These are phyloP conservation scores for Calvadosia cruxmelitensis DNA, from an alignment of 30 jellyfish, hydroid and myxozoan species.

Conservation along the genomic window DNA sequence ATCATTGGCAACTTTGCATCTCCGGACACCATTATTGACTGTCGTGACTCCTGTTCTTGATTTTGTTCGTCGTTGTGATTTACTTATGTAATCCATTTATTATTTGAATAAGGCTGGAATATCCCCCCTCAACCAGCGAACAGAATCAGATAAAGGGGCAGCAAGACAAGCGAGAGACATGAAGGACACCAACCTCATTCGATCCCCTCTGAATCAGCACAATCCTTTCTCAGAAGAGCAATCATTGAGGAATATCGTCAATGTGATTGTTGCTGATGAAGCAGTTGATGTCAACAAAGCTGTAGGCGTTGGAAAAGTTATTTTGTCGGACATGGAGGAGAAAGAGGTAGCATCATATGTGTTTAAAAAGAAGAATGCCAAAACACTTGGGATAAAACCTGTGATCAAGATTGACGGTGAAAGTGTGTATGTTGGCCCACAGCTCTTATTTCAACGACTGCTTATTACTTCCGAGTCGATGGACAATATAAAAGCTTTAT, in stretches of 20 bases:
- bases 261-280: slow-evolving; percentile 10
- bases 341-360: slow-evolving; percentile 4
- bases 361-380: slow-evolving; percentile 15
- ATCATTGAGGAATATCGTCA: slow-evolving; percentile 8
- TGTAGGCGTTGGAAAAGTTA: slow-evolving; percentile 2
- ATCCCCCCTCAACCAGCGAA: too few species aligned
- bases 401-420: slow-evolving; percentile 19
- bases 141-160: too few species aligned
- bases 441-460: slow-evolving; percentile 17
- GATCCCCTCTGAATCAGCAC: background rate
- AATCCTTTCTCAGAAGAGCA: slow-evolving; percentile 16
- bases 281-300: background rate
- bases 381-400: slow-evolving; percentile 1
- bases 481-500: background rate
- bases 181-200: slow-evolving; percentile 8
- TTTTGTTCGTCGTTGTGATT: too few species aligned
- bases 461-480: background rate
- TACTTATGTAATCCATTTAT: too few species aligned
- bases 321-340: slow-evolving; percentile 10
- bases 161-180: too few species aligned
- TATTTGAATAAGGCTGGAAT: too few species aligned
- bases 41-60: too few species aligned
- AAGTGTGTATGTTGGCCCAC: slow-evolving; percentile 22
- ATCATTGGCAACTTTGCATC: too few species aligned
- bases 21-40: too few species aligned